Evolutionary conservation across 2,888 invertebrate species (phyloP), one percentile per base, ranked within the genome.

Genomic region (Empis stercorea): DNA sequence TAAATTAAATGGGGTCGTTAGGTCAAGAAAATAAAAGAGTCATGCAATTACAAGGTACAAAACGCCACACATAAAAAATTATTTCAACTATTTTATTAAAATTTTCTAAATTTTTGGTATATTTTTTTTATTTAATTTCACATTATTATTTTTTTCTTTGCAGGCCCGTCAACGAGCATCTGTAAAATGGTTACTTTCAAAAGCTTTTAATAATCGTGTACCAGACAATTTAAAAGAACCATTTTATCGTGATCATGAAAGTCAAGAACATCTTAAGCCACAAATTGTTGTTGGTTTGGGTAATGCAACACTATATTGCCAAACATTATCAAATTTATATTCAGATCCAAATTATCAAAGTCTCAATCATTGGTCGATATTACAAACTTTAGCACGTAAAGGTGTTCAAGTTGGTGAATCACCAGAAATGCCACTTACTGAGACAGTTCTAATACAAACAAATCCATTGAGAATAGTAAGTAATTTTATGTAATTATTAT

Each of bases 131-230:
- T 27, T 27, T 7, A 20, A 20, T 27, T 27, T 9, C 23, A 27
- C 7, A 6, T 27, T 27, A 38, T 45, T 46, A 42, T 42, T 44
- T 16, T 42, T 59, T 63, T 70, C 70, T 64, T 84, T 84, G 17
- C 80, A 95, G 94, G 93, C 94, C 61, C 92, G 93, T 75, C 89
- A 94, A 72, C 80, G 88, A 72, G 91, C 93, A 64, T 92, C 93
- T 62, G 82, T 95, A 64, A 87, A 92, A 78, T 96, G 95, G 95
- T 81, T 96, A 61, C 76, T 95, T 57, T 87, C 89, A 60, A 95
- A 95, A 77, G 92, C 94, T 54, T 94, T 87, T 77, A 91, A 93
- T 76, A 91, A 92, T 75, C 80, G 83, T 74, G 87, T 85, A 69
- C 94, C 94, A 59, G 85, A 88, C 65, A 92, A 94, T 71, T 78